Percentiles rank a stretch among this genome's conserved stretches.
Conservation (phyloP, 2,888 invertebrate species). For the Leptinotarsa haldemani region DNA sequence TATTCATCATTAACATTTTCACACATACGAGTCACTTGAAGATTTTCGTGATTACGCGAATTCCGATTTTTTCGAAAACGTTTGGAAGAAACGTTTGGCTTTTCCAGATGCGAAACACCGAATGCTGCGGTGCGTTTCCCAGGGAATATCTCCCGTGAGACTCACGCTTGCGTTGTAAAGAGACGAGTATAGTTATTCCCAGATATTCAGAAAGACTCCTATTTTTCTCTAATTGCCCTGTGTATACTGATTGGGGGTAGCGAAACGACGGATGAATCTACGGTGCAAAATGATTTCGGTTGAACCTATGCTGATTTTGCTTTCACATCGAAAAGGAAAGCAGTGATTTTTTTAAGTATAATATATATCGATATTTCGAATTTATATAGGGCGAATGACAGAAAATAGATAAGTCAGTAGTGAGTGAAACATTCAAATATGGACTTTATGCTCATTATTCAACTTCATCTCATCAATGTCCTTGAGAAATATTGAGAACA, state of each 20-base stretch:
- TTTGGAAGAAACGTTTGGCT: not conserved
- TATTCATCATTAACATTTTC: not conserved
- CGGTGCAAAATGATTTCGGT: not conserved
- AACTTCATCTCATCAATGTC: too few relatives aligned
- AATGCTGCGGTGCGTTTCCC: constrained; percentile 38
- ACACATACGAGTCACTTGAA: not conserved
- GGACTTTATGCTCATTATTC: too few relatives aligned
- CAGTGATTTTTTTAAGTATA: too few relatives aligned
- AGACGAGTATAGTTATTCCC: constrained; percentile 1
- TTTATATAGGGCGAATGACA: too few relatives aligned
- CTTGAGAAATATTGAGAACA: too few relatives aligned
- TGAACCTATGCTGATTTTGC: too few relatives aligned
- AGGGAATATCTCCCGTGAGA: constrained; percentile 39
- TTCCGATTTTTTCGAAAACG: not conserved
- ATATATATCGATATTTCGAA: too few relatives aligned
- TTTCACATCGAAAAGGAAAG: too few relatives aligned
- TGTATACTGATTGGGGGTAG: not conserved
- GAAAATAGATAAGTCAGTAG: too few relatives aligned
- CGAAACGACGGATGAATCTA: not conserved
- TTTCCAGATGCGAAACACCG: constrained; percentile 22
- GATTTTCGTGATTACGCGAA: not conserved
- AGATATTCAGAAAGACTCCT: constrained; percentile 12
- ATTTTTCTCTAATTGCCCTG: constrained; percentile 6
- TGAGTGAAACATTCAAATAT: too few relatives aligned
- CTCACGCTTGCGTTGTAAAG: constrained; percentile 34